Conservation (phyloP, 2,888 invertebrate genomes). For the Morpho deidamia region DNA sequence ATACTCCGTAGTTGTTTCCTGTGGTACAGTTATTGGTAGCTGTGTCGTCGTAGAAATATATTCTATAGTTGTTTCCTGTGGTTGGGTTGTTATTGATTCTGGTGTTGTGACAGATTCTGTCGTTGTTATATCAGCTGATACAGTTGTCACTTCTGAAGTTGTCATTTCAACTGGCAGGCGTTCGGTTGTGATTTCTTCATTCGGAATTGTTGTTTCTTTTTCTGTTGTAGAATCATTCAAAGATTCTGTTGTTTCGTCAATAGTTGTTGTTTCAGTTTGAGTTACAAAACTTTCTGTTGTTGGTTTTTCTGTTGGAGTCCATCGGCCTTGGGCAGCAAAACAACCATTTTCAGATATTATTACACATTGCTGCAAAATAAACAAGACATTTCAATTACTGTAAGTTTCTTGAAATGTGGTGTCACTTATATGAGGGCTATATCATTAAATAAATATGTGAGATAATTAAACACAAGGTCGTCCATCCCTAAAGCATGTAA, state of each 20-base stretch:
- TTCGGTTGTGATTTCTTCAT: background rate
- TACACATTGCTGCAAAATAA: conserved; percentile 1
- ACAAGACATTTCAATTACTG: background rate
- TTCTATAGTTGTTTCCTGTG: background rate
- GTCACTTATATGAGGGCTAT: too few relatives aligned
- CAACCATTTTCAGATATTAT: conserved; percentile 1
- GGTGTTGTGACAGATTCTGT: background rate
- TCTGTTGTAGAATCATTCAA: background rate
- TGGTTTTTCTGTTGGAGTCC: background rate
- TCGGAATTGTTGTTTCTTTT: background rate
- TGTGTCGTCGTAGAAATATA: background rate
- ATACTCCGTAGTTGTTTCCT: background rate
- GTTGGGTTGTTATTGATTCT: too few relatives aligned
- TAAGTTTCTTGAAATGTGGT: too few relatives aligned
- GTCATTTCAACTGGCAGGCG: background rate
- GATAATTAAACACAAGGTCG: too few relatives aligned
- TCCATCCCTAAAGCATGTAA: too few relatives aligned
- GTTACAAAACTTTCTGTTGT: background rate
- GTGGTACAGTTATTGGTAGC: background rate
- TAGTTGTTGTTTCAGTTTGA: background rate
- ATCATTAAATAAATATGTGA: too few relatives aligned
- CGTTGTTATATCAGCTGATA: background rate
- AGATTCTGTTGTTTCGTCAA: background rate
- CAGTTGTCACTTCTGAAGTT: background rate
- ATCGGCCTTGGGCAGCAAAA: conserved; percentile 3